Base-by-base conservation (phyloP, 64 coral and sea anemone genomes). In the Montipora capricornis region DNA sequence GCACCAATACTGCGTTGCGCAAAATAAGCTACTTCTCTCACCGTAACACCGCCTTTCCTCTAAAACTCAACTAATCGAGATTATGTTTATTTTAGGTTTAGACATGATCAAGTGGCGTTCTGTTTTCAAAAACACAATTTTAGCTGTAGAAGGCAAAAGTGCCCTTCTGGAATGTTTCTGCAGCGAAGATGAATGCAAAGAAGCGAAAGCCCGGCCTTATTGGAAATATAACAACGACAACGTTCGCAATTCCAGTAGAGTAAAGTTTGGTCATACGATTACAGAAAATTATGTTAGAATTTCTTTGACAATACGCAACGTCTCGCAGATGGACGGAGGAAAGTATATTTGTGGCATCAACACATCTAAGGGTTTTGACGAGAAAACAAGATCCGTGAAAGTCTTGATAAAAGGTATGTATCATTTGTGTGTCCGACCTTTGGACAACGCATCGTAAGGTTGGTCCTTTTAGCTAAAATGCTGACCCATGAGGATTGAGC, bases 321-420 rank as follows among this genome's bases (percentile, higher is more conserved):
- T 68, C 16, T 84, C 61, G 47, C 4, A 5, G 12, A 44, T 46
- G 5, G 81, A 84, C 8, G 22, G 47, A 37, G 81, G 81, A 61
- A 6, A 44, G 1, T 84, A 68, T 16, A 6, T 12, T 1, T 84
- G 81, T 16, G 61, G 59, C 3, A 47, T 84, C 11, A 68, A 48
- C 60, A 84, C 59, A 4, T 49, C 81, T 16, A 4, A n/a, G 29
- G 81, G 81, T 47, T 84, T 84, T 84, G 61, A 4, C 64, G 81
- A 84, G 29, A 19, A 6, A 5, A 44, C 5, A 20, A 68, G 60
- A 69, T 6, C 1, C 2, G 7, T 84, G 37, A 0, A 17, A 6
- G 44, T 84, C 44, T 15, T 84, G 2, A n/a, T 13, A 13, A 84
- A 68, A 48, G 81, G 81, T 84, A 14, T 3, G 80, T 83, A 64